These are phyloP conservation scores for Chrysocyon brachyurus DNA, from an alignment of 2,797 vertebrate species.

Conservation along the genomic window DNA sequence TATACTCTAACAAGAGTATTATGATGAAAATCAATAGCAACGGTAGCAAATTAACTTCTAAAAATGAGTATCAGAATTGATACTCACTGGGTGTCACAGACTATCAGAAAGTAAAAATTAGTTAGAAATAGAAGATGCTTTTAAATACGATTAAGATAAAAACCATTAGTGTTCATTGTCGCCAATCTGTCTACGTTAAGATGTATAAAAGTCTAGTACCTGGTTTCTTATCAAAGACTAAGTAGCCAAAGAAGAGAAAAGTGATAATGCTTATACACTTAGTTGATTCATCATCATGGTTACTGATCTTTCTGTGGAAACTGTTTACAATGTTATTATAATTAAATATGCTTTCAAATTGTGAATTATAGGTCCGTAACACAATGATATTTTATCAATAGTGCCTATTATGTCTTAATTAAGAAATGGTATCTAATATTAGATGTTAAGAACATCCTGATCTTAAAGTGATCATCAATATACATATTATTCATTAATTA, in stretches of 20 bases:
- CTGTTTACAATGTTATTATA: slow-evolving; percentile 57
- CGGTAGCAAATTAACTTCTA: slow-evolving; percentile 81
- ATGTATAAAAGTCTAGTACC: slow-evolving; percentile 91
- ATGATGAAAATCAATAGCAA: slow-evolving; percentile 85
- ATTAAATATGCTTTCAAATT: slow-evolving; percentile 41
- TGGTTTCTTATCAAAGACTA: slow-evolving; percentile 93
- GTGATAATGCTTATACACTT: slow-evolving; percentile 89
- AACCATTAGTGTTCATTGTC: slow-evolving; percentile 94
- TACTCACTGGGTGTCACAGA: neutral
- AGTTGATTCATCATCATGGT: slow-evolving; percentile 85
- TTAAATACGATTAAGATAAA: slow-evolving; percentile 97
- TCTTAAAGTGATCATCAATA: neutral
- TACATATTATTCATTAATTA: neutral
- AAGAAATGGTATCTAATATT: neutral
- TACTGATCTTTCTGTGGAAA: slow-evolving; percentile 85
- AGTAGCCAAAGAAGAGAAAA: slow-evolving; percentile 87
- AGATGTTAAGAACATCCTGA: neutral
- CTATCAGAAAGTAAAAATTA: slow-evolving; percentile 92
- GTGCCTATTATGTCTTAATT: neutral
- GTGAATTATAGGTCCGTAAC: neutral
- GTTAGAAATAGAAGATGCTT: slow-evolving; percentile 94
- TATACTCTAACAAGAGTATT: slow-evolving; percentile 78
- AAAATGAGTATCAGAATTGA: neutral
- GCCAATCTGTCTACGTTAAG: slow-evolving; percentile 95
- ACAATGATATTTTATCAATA: neutral